Percentiles rank a stretch among this genome's conserved stretches.
phyloP scores from a whole-genome alignment of 2,797 vertebrate genomes.

The Hylomyscus alleni region DNA sequence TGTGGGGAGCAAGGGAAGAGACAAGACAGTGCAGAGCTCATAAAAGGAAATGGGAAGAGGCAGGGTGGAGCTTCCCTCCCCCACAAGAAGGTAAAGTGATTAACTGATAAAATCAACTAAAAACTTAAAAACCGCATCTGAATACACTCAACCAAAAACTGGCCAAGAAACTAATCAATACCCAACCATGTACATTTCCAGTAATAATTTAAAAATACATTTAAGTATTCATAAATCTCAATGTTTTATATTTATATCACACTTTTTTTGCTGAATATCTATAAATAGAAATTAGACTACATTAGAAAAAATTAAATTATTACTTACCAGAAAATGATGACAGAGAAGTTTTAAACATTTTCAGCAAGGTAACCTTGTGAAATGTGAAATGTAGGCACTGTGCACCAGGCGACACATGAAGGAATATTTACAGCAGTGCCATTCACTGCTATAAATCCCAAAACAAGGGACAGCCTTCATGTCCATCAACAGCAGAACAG shows the following conservation, averaged over 20 bases:
- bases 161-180: background rate
- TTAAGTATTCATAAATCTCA: constrained; percentile 1
- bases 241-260: constrained; percentile 13
- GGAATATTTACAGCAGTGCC: background rate
- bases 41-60: background rate
- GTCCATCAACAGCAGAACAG: background rate
- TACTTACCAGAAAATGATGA: constrained; percentile 36
- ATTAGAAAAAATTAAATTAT: constrained; percentile 54
- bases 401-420: no score
- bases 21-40: background rate
- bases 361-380: background rate
- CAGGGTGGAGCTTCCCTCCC: background rate
- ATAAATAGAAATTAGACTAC: constrained; percentile 32
- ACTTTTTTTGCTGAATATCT: constrained; percentile 21
- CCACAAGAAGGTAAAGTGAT: background rate
- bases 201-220: constrained; percentile 57
- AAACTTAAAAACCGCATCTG: background rate
- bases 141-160: background rate
- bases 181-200: background rate
- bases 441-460: background rate
- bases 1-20: background rate
- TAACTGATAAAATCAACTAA: background rate
- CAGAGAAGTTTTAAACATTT: constrained; percentile 38
- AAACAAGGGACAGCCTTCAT: background rate
- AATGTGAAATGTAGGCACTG: background rate